Conservation (phyloP, 2,888 invertebrate species). For the Heliconius charithonia region DNA sequence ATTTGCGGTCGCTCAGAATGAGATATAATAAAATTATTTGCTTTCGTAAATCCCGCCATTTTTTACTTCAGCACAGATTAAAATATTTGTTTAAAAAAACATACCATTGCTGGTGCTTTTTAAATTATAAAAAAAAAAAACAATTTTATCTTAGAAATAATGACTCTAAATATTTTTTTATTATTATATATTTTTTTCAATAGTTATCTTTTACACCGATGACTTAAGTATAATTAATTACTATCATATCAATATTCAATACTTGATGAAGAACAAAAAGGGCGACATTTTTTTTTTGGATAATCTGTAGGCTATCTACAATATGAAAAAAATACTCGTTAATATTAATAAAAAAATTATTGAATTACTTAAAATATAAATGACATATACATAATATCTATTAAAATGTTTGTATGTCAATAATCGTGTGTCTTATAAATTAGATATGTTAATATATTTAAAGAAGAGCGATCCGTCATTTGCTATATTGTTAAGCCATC, state of each 20-base stretch:
- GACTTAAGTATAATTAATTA: conserved; percentile 26
- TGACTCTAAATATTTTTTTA: conserved; percentile 7
- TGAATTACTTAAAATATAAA: not conserved
- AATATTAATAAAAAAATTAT: not conserved
- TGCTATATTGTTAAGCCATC: not conserved
- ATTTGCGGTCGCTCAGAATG: not conserved
- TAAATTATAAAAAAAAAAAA: conserved; percentile 12
- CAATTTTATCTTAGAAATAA: conserved; percentile 2
- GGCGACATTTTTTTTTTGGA: conserved; percentile 4
- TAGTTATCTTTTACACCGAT: conserved; percentile 27
- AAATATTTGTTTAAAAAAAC: not conserved
- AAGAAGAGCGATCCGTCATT: conserved; percentile 26
- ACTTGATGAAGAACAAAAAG: not conserved
- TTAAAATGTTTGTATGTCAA: conserved; percentile 21
- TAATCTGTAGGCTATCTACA: conserved; percentile 17
- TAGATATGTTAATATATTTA: conserved; percentile 63
- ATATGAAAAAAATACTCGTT: not conserved
- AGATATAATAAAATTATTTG: too few species aligned
- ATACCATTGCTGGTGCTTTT: conserved; percentile 23
- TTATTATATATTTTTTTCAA: conserved; percentile 28
- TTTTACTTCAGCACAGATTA: conserved; percentile 1
- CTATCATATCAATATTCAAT: conserved; percentile 6
- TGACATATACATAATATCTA: conserved; percentile 7
- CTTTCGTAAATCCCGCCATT: conserved; percentile 2
- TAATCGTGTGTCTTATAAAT: conserved; percentile 54